Evolutionary conservation across 2,888 invertebrate genomes (phyloP), one percentile per base, ranked within the genome.

Genomic region (Dorcus parallelipipedus): DNA sequence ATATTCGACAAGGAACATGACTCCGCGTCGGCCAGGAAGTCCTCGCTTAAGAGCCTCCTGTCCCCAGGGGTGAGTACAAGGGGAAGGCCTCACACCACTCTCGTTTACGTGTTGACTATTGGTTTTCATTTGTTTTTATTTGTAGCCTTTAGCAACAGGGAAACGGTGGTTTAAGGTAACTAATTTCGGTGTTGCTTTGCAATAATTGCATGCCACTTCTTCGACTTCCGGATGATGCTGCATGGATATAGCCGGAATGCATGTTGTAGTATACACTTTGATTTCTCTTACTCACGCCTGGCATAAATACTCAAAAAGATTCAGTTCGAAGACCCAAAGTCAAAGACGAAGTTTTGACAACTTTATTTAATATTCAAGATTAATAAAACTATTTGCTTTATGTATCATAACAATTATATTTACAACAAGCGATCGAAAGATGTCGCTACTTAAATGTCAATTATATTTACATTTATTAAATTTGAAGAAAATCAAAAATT

Each of bases 1-100:
- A 87, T 91, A 1, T 95, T 96, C 77, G 89, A 91, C 59, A 84
- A 86, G 56, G 74, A 74, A 42, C 69, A 74, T 50, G 71, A 73
- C 60, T 50, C 53, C 2, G 54, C 59, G 38, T 66, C 48, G 49
- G 62, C 52, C 42, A 62, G 69, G 60, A 67, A 72, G 60, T 64
- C 70, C 26, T 70, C 71, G 5, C 53, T 68, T 41, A 73, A 69
- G 57, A 66, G 66, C 4, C 54, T 72, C 9, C 60, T 71, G 26
- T 66, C 69, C 10, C 65, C 72, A 43, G 67, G 66, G 56, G 76
- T 75, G 69, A 72, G 72, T 65, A 39, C 5, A 33, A 33, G 26
- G 26, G 26, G 49, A 17, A 33, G 26, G 26, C 26, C 26, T 33
- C 26, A 7, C 26, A 33, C 26, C 26, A 33, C 26, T 52, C 47